Evolutionary conservation across 2,113 vertebrate genomes (phyloP), one percentile per base, ranked within the genome.

Genomic region (Grammomys dolichurus): DNA sequence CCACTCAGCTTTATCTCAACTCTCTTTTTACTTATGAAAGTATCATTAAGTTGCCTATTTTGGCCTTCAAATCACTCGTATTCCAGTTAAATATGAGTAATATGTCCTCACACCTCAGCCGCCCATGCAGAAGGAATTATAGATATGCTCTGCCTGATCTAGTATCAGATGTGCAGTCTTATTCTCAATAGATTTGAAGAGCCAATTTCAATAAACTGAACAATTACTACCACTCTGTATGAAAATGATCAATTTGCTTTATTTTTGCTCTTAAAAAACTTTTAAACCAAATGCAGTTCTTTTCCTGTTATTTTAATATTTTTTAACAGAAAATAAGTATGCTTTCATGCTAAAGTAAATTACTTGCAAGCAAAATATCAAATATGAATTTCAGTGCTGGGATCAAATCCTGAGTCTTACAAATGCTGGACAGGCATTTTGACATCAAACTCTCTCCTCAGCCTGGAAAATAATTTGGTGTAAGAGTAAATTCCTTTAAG

Each of bases 181-280:
- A 84, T 78, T 96, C 80, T 80, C 46, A 76, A 3, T 43, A 72
- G 31, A 86, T 31, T 17, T 70, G 51, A 93, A 78, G 17, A 69
- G 2, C 8, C 4, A 58, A 3, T 77, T 89, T 93, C 17, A 70
- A 63, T 51, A 86, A 70, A 88, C 60, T 88, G 9, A 95, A 33
- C 16, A 85, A 92, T 36, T 80, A 48, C 80, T 28, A 33, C 3
- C 3, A 17, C 1, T 16, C 24, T 20, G 2, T 26, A 20, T 5
- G 31, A 54, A 22, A 92, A 36, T 70, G 56, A 40, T 48, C 78
- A 33, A 73, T n/a, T n/a, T n/a, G n/a, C n/a, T 65, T 80, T 31
- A 54, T 72, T 91, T 82, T 89, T 91, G 24, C 9, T n/a, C 22
- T 54, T 88, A n/a, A 93, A 80, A 96, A 13, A 56, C 0, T 85